Percentiles rank a stretch among this genome's conserved stretches.
phyloP scores from a whole-genome alignment of 2,797 vertebrate genomes.

The Halcyon badia region DNA sequence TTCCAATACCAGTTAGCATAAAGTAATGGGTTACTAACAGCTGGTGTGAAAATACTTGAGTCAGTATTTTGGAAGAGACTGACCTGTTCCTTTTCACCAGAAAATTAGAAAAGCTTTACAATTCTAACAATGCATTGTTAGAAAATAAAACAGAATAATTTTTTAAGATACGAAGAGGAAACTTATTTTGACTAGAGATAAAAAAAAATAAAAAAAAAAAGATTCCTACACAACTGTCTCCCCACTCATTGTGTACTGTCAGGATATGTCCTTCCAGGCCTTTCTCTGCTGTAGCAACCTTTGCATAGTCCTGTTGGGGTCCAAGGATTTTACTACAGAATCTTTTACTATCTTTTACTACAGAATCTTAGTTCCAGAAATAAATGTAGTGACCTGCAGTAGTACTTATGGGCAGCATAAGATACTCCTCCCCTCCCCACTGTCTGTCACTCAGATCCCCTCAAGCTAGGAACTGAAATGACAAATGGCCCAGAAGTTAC shows the following conservation, averaged over 20 bases:
- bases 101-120: background rate
- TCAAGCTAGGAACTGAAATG: background rate
- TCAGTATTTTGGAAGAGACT: background rate
- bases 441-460: background rate
- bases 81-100: background rate
- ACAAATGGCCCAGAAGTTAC: slow-evolving; percentile 23
- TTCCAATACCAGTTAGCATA: background rate
- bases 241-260: background rate
- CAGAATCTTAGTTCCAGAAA: background rate
- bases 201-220: background rate
- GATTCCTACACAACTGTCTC: background rate
- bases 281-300: background rate
- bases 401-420: background rate
- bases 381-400: background rate
- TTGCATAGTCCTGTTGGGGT: background rate
- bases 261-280: background rate
- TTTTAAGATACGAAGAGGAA: background rate
- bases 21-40: background rate
- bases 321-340: background rate
- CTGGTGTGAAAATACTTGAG: background rate
- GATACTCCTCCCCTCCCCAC: background rate
- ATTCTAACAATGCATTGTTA: background rate
- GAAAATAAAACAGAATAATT: background rate
- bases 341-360: background rate
- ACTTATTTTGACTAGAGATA: background rate